phyloP scores from a whole-genome alignment of 2,888 invertebrate genomes.

The Ophonus ardosiacus region DNA sequence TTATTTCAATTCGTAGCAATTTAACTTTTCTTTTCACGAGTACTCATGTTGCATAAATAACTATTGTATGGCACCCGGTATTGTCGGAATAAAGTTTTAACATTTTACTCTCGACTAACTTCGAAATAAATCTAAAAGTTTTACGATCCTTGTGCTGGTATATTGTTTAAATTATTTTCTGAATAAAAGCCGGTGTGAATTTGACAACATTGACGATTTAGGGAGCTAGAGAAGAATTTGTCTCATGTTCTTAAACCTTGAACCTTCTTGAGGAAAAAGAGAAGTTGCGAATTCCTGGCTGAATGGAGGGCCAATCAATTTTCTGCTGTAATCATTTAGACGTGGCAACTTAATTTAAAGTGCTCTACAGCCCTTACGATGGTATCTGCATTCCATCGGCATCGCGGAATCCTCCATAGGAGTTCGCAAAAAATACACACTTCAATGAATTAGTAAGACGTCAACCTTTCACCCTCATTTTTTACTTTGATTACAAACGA shows the following conservation, averaged over 20 bases:
- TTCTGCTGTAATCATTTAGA: slow-evolving; percentile 40
- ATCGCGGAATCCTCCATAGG: neutral
- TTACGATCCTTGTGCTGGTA: neutral
- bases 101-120: neutral
- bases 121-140: neutral
- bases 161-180: neutral
- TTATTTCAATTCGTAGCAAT: too few relatives aligned
- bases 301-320: slow-evolving; percentile 35
- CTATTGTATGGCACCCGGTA: too few relatives aligned
- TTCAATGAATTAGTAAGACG: slow-evolving; percentile 25
- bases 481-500: slow-evolving; percentile 15
- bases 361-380: slow-evolving; percentile 26
- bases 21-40: too few relatives aligned
- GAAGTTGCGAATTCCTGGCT: slow-evolving; percentile 12
- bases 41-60: too few relatives aligned
- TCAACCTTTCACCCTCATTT: slow-evolving; percentile 9
- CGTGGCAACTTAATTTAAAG: slow-evolving; percentile 29
- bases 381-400: slow-evolving; percentile 9
- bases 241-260: slow-evolving; percentile 6
- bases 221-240: neutral
- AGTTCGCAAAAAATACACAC: neutral
- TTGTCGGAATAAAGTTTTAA: neutral
- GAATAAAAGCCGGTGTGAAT: neutral
- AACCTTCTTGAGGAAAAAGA: neutral
- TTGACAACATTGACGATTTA: neutral